Evolutionary conservation across 1,140 invertebrate species (phyloP).

Genomic region (Drosophila kepulauana): DNA sequence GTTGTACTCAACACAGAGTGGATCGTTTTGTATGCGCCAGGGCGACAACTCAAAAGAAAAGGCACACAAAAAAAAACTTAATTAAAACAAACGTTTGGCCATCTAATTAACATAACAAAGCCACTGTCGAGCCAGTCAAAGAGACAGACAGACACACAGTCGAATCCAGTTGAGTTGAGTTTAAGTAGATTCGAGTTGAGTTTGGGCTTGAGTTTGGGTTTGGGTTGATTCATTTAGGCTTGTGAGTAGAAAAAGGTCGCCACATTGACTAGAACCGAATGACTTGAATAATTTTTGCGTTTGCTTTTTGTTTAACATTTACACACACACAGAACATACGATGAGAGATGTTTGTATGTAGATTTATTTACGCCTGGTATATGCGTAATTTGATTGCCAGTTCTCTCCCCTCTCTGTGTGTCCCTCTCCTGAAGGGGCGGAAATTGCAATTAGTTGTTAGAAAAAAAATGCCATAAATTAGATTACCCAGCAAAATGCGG

Average conservation of each 20-base stretch:
- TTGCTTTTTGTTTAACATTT: conserved; percentile 58
- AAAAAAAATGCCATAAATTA: conserved; percentile 77
- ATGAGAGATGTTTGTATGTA: conserved; percentile 51
- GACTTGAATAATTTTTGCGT: conserved; percentile 62
- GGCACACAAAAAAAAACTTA: conserved; percentile 46
- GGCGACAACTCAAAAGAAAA: conserved; percentile 52
- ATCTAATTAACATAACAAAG: conserved; percentile 79
- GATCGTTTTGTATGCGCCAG: conserved; percentile 62
- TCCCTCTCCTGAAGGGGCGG: conserved; percentile 32
- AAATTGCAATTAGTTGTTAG: conserved; percentile 79
- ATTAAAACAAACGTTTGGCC: conserved; percentile 82
- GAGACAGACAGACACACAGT: conserved; percentile 30
- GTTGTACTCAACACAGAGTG: conserved; percentile 39
- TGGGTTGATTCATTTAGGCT: conserved; percentile 51
- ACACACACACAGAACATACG: conserved; percentile 27
- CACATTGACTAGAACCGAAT: conserved; percentile 32
- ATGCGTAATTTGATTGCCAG: conserved; percentile 71
- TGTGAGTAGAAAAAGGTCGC: conserved; percentile 46
- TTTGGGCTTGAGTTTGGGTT: not conserved
- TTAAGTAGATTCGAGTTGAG: conserved; percentile 6
- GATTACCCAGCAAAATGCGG: conserved; percentile 67
- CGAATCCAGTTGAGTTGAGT: conserved; percentile 25
- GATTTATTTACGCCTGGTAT: conserved; percentile 68
- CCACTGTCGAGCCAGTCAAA: conserved; percentile 59
- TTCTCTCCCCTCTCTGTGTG: not conserved